phyloP scores from a whole-genome alignment of 2,113 vertebrate genomes.

The Lota lota region DNA sequence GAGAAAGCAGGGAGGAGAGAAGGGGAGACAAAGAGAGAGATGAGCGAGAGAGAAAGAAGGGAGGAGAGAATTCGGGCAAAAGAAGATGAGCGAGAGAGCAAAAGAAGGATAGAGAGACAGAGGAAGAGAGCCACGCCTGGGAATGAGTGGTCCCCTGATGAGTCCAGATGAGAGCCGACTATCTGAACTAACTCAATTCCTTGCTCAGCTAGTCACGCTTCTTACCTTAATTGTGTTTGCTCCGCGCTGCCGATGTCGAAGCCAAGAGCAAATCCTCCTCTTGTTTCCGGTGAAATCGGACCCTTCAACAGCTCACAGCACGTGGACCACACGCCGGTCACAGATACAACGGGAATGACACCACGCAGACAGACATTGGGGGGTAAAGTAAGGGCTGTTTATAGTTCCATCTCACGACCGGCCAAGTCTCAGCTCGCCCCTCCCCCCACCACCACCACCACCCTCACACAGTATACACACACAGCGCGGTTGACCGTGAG shows the following conservation, averaged over 20 bases:
- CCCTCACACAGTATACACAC: conserved; percentile 48
- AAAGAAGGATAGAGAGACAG: neutral
- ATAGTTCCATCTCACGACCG: conserved; percentile 22
- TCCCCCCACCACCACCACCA: neutral
- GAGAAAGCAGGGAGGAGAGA: neutral
- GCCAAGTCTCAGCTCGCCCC: conserved; percentile 41
- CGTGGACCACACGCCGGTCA: conserved; percentile 43
- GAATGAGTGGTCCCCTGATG: conserved; percentile 61
- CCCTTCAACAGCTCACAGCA: conserved; percentile 21
- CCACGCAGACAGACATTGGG: conserved; percentile 56
- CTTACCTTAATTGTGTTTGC: conserved; percentile 58
- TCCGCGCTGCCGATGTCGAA: conserved; percentile 48
- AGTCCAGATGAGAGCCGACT: conserved; percentile 61
- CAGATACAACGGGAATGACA: conserved; percentile 40
- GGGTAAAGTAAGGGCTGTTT: conserved; percentile 47
- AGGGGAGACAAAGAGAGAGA: conserved; percentile 9
- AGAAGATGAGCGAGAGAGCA: neutral
- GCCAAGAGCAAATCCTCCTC: neutral
- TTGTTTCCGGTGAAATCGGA: conserved; percentile 54
- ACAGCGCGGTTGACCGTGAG: conserved; percentile 42
- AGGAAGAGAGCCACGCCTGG: conserved; percentile 35
- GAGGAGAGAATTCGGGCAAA: conserved; percentile 1
- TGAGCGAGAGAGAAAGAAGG: conserved; percentile 9
- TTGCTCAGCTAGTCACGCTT: conserved; percentile 64
- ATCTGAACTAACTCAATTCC: conserved; percentile 60